Base-by-base conservation (phyloP, 2,888 invertebrate genomes). In the Lasioglossum zephyrum region DNA sequence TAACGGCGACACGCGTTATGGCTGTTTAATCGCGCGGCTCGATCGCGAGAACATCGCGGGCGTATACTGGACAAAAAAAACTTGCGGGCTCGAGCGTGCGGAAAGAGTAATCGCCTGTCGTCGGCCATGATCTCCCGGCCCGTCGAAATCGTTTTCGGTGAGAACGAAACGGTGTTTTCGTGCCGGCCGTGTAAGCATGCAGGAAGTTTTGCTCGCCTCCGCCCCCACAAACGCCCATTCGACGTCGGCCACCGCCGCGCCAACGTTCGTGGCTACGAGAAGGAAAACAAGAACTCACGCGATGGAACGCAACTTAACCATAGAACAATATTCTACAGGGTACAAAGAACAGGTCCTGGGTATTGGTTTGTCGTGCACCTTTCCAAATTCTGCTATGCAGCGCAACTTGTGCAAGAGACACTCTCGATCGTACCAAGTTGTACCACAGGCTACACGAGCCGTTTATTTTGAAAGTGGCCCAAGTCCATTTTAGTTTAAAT, bases 201-300 rank as follows among this genome's bases (percentile, higher is more conserved):
- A 84, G 77, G 53, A 84, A 86, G 72, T 81, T 75, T 39, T 47
- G 70, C 60, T 53, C 66, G 31, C 36, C 36, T 31, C 63, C 31
- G 16, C 63, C 31, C 16, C 6, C 13, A 13, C 63, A 6, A 6
- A 31, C 63, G 16, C 63, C 63, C 31, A 31, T 63, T 63, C 63
- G 18, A 31, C 31, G 31, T 31, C 63, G 63, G 16, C 31, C 31
- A 6, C 13, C 16, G 31, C 2, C 63, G 63, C 63, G 31, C 63
- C 63, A 63, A 31, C 18, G 63, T 13, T 9, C 18, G 8, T 44
- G 2, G n/a, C n/a, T 53, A 4, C 13, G 69, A 57, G 18, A 16
- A 36, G 36, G 31, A 69, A 66, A 81, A 75, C 66, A 72, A 85
- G 77, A 85, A 85, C 83, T 88, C 89, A 89, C 84, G 86, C 85